These are phyloP conservation scores for Atherinosoma microstoma DNA, from an alignment of 2,797 vertebrate genomes.

Conservation along the genomic window DNA sequence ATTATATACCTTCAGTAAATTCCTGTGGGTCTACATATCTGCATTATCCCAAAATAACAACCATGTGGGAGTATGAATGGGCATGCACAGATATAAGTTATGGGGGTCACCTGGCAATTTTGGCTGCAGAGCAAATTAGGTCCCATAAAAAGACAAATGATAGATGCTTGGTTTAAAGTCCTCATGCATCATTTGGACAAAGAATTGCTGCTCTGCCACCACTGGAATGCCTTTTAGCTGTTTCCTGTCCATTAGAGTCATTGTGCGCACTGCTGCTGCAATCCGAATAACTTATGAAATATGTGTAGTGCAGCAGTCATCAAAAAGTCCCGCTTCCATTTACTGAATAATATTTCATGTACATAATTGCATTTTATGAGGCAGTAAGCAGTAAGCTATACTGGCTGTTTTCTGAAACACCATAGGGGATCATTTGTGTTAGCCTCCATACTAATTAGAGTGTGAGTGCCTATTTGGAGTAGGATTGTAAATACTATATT, in stretches of 20 bases:
- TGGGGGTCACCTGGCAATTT: background rate
- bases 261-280: background rate
- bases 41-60: background rate
- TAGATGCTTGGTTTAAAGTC: background rate
- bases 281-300: background rate
- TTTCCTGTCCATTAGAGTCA: background rate
- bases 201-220: background rate
- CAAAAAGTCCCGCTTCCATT: background rate
- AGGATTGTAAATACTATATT: slow-evolving; percentile 47
- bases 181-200: slow-evolving; percentile 3
- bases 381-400: slow-evolving; percentile 2
- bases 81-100: background rate
- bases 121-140: background rate
- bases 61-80: background rate
- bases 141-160: background rate
- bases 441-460: slow-evolving; percentile 45
- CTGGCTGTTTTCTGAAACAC: slow-evolving; percentile 46
- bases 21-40: background rate
- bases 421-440: slow-evolving; percentile 50
- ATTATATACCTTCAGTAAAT: background rate
- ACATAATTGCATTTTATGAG: slow-evolving; percentile 12
- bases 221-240: background rate
- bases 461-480: slow-evolving; percentile 33
- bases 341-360: slow-evolving; percentile 6
- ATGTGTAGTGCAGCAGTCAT: background rate